These are phyloP conservation scores for Mus pahari DNA, from an alignment of 2,113 vertebrate species.

Conservation along the genomic window DNA sequence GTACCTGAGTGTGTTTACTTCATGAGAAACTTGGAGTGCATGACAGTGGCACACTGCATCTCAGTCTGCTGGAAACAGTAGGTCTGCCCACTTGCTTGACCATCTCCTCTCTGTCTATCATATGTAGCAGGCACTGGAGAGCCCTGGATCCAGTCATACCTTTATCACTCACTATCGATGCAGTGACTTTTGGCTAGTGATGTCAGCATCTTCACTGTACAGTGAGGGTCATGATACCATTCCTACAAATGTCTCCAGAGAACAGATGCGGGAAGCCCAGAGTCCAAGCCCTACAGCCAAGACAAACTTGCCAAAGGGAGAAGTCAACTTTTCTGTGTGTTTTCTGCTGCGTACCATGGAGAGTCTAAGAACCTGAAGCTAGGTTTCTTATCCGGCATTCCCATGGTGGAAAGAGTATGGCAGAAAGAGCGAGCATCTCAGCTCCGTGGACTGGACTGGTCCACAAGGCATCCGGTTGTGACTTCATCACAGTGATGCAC, in stretches of 20 bases:
- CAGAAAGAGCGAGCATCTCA: not conserved
- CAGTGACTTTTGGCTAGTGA: not conserved
- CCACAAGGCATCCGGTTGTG: not conserved
- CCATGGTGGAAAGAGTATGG: too few species aligned
- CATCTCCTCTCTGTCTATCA: fast-evolving
- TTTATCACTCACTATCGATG: too few species aligned
- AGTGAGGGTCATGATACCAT: fast-evolving
- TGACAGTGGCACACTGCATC: not conserved
- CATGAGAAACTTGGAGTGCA: not conserved
- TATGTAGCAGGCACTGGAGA: fast-evolving
- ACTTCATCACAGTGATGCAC: not conserved
- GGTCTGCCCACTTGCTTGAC: fast-evolving
- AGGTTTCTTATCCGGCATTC: not conserved
- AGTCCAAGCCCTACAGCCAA: not conserved
- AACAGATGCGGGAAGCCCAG: not conserved
- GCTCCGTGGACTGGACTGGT: not conserved
- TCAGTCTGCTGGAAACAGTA: fast-evolving
- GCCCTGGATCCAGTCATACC: not conserved
- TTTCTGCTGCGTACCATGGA: fast-evolving
- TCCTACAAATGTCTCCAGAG: too few species aligned
- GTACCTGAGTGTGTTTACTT: not conserved
- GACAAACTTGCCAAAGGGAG: fast-evolving
- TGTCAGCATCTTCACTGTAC: too few species aligned
- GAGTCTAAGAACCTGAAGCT: not conserved
- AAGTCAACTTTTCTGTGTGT: fast-evolving